A percentile compares a stretch with the other conserved stretches of the same genome.
Conservation (phyloP, 1,140 invertebrate species). For the Panulirus ornatus region DNA sequence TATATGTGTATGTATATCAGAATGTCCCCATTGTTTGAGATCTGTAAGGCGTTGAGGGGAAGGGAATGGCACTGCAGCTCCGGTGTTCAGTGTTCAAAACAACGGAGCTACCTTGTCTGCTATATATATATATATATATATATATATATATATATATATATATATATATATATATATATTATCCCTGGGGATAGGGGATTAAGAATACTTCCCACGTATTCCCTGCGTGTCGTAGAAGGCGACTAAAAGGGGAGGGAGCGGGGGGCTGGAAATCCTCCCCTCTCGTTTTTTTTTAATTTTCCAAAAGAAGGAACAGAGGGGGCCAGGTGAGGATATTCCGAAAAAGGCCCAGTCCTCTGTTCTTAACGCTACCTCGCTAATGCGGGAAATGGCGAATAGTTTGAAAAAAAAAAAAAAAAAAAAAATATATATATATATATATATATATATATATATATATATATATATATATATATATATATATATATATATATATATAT, state of each 20-base stretch:
- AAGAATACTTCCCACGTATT: no score
- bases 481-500: background rate
- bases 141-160: background rate
- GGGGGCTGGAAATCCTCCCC: no score
- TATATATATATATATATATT: background rate
- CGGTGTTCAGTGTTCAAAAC: background rate
- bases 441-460: slow-evolving; percentile 23
- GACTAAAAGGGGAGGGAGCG: no score
- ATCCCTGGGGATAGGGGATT: no score
- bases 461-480: slow-evolving; percentile 1
- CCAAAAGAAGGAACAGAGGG: no score
- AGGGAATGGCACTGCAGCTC: background rate
- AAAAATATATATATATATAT: slow-evolving; percentile 27
- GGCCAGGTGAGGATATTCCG: no score
- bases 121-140: background rate
- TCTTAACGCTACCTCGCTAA: no score
- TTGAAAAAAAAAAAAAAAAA: no score
- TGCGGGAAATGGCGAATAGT: no score
- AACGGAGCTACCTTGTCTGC: background rate
- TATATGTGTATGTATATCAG: background rate
- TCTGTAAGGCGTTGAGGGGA: background rate
- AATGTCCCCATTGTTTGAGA: background rate
- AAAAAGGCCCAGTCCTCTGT: no score
- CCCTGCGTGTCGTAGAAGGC: no score
- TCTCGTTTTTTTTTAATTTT: no score